phyloP scores from a whole-genome alignment of 2,888 invertebrate species.

The Pachycephus smyrnensis region DNA sequence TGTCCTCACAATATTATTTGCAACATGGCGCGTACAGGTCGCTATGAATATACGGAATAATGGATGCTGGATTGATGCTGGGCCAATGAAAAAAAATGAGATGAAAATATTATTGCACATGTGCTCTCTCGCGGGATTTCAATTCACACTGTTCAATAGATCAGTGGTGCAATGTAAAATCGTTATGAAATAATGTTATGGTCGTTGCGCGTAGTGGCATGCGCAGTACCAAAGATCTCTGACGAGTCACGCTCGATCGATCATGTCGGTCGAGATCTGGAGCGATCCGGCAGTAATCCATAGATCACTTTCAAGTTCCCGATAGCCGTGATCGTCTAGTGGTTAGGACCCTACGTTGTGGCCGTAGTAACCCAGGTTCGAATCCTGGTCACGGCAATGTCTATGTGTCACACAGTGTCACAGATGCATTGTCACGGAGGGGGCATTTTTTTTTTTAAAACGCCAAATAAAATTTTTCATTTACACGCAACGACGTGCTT shows the following conservation, averaged over 20 bases:
- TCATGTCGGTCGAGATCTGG: constrained; percentile 24
- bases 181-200: neutral
- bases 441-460: constrained; percentile 28
- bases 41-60: neutral
- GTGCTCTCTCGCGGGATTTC: neutral
- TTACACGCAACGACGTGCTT: neutral
- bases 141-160: neutral
- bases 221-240: neutral
- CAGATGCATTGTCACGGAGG: constrained; percentile 33
- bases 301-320: constrained; percentile 21
- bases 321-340: constrained; percentile 36
- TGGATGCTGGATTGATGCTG: constrained; percentile 8
- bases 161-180: neutral
- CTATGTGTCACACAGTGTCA: neutral
- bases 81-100: constrained; percentile 10
- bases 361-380: constrained; percentile 21
- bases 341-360: constrained; percentile 19
- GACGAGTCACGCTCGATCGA: constrained; percentile 23
- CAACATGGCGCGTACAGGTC: neutral
- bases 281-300: constrained; percentile 15
- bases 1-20: constrained; percentile 9
- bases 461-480: constrained; percentile 5
- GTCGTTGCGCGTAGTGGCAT: too few species aligned
- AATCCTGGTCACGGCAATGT: constrained; percentile 24
- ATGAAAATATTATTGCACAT: constrained; percentile 32